Conservation (phyloP, 2,888 invertebrate genomes). For the Cactoblastis cactorum region DNA sequence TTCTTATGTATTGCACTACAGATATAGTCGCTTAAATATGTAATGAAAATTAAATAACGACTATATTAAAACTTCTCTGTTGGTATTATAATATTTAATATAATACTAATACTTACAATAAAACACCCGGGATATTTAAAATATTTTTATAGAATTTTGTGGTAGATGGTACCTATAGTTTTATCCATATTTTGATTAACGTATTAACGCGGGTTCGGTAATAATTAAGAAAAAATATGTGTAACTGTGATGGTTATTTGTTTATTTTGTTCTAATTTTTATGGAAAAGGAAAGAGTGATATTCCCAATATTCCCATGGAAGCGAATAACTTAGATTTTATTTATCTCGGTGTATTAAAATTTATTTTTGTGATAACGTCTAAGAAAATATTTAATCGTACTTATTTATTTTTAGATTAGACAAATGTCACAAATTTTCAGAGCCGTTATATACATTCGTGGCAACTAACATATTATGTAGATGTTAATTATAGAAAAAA, state of each 20-base stretch:
- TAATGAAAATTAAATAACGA: conserved; percentile 13
- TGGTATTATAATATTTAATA: background rate
- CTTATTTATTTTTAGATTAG: background rate
- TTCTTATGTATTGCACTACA: background rate
- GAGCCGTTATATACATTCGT: background rate
- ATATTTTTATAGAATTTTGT: conserved; percentile 18
- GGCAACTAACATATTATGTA: background rate
- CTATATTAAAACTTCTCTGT: conserved; percentile 17
- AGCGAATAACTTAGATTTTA: background rate
- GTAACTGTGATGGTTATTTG: no score
- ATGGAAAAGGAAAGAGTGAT: no score
- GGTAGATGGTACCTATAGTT: background rate
- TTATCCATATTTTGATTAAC: background rate
- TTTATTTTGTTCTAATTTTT: no score
- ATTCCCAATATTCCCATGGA: no score
- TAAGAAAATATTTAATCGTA: background rate
- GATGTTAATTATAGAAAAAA: background rate
- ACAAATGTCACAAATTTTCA: background rate
- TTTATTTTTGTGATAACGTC: conserved; percentile 3
- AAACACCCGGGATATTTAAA: conserved; percentile 14
- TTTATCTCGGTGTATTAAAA: conserved; percentile 15
- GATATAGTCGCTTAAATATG: background rate
- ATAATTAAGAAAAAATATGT: no score
- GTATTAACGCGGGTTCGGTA: no score
- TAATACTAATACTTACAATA: background rate